Conservation (phyloP, 2,888 invertebrate genomes). For the Diploptera punctata region DNA sequence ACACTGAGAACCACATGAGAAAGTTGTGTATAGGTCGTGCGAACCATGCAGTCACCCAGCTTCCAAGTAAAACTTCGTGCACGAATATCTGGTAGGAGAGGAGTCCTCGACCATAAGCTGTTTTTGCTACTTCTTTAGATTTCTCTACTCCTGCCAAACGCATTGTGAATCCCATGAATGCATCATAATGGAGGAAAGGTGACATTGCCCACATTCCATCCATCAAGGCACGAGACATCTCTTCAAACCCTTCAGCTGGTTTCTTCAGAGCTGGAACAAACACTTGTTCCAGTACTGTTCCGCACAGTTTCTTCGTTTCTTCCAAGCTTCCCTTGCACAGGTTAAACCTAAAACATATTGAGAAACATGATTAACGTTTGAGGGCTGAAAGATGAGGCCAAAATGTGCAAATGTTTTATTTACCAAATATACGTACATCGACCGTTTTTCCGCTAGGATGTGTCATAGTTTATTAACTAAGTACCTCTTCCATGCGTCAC, state of each 20-base stretch:
- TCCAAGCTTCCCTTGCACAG: constrained; percentile 47
- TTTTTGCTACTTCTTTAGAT: constrained; percentile 51
- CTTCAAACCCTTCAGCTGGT: constrained; percentile 67
- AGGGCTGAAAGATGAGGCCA: no score
- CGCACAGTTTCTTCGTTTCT: constrained; percentile 68
- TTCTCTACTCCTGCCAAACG: constrained; percentile 61
- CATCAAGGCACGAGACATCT: constrained; percentile 68
- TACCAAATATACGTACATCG: no score
- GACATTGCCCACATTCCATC: constrained; percentile 74
- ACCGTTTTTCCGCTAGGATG: no score
- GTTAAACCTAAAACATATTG: constrained; percentile 48
- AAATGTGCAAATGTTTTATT: no score
- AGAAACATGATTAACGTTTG: no score
- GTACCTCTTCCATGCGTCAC: no score
- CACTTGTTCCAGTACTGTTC: constrained; percentile 61
- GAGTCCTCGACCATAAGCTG: constrained; percentile 51
- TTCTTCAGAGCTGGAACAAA: constrained; percentile 67
- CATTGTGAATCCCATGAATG: constrained; percentile 64
- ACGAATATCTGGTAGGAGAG: constrained; percentile 51
- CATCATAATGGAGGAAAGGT: constrained; percentile 64
- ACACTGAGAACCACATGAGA: constrained; percentile 63
- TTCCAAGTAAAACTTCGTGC: constrained; percentile 50
- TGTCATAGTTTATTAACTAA: no score
- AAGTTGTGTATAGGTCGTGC: constrained; percentile 68
- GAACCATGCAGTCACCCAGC: constrained; percentile 53